Conservation (phyloP, 2,113 vertebrate species). For the Callocephalon fimbriatum region DNA sequence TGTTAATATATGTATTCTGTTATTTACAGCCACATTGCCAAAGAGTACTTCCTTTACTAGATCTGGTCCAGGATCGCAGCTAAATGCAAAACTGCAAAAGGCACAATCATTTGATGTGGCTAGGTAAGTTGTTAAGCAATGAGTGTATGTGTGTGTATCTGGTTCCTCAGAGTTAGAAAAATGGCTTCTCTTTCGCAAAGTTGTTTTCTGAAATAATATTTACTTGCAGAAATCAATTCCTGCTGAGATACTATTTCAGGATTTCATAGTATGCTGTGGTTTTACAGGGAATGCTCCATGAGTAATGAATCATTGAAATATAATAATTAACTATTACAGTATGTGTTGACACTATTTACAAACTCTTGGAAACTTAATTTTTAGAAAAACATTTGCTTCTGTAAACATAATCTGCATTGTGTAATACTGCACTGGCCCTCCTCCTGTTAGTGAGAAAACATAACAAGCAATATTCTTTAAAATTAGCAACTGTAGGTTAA, state of each 20-base stretch:
- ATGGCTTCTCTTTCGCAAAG: background rate
- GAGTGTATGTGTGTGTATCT: background rate
- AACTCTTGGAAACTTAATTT: background rate
- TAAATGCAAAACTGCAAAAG: conserved; percentile 91
- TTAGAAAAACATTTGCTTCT: background rate
- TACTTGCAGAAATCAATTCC: background rate
- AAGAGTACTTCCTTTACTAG: conserved; percentile 94
- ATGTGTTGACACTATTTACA: background rate
- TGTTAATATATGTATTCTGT: background rate
- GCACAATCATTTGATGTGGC: conserved; percentile 91
- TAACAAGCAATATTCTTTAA: background rate
- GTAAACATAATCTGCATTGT: background rate
- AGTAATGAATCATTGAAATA: background rate
- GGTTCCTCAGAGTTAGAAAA: background rate
- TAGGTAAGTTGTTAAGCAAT: conserved; percentile 77
- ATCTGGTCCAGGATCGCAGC: conserved; percentile 81
- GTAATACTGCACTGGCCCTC: background rate
- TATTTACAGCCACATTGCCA: conserved; percentile 87
- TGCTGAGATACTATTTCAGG: background rate
- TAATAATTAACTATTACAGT: background rate
- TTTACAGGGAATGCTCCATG: background rate
- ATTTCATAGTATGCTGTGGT: background rate
- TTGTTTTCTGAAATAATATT: background rate
- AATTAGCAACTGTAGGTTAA: background rate
- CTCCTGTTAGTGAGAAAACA: background rate